Conservation (phyloP, 2,888 invertebrate genomes). For the Seira ritae region DNA sequence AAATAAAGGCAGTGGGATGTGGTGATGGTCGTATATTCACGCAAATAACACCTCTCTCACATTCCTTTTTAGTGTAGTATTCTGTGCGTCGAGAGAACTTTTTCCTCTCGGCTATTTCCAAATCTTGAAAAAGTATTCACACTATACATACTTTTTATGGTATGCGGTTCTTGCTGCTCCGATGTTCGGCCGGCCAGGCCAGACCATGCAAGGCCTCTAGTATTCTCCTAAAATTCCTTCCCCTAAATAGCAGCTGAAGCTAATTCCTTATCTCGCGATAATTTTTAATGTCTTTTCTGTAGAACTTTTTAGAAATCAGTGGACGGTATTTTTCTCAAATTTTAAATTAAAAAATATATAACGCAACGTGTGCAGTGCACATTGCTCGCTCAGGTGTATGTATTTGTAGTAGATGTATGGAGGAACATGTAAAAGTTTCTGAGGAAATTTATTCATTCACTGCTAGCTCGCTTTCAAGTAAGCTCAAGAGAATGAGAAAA, state of each 20-base stretch:
- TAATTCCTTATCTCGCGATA: background rate
- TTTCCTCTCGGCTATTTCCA: background rate
- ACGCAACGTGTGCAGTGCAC: background rate
- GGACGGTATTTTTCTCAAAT: background rate
- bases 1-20: slow-evolving; percentile 13
- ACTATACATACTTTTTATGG: background rate
- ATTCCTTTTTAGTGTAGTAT: background rate
- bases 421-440: no score
- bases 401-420: background rate
- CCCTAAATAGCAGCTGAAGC: background rate
- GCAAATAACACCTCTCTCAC: background rate
- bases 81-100: background rate
- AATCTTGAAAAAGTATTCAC: background rate
- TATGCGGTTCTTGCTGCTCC: background rate
- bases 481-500: no score
- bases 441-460: no score
- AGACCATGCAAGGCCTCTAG: no score
- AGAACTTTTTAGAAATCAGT: background rate
- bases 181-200: background rate
- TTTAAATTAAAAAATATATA: background rate
- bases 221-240: background rate
- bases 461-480: no score
- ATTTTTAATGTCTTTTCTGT: no score
- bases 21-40: background rate
- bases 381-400: background rate